Evolutionary conservation across 1,140 invertebrate species (phyloP), one percentile per base, ranked within the genome.

Genomic region (Archegozetes longisetosus): DNA sequence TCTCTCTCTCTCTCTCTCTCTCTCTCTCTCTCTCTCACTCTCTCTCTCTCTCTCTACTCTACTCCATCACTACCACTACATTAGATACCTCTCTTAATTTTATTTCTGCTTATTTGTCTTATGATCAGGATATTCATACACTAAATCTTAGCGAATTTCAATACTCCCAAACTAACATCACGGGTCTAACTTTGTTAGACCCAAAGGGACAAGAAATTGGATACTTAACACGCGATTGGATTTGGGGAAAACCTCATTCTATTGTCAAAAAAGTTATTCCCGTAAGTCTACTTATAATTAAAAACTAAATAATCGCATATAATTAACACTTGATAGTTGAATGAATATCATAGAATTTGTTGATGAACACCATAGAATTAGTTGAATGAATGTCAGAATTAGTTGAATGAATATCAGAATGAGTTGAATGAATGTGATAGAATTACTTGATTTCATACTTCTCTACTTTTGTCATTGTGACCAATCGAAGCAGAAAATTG

Each of bases 121-220:
- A 9, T 40, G 6, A 40, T 40, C 32, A 65, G 63, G 64, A 65
- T 53, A 13, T 65, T 4, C 60, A 64, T 26, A 59, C 56, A 2
- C 46, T 65, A 3, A 63, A 65, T 53, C n/a, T 65, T 48, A 56
- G 60, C 12, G 63, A 64, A 47, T 67, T 67, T 53, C 55, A 63
- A 28, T 61, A 65, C 47, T 61, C 53, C 0, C 29, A 61, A 46
- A 56, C 66, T 2, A 67, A 67, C 32, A 67, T 67, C 26, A 61
- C 66, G 2, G 65, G 60, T 22, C 64, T 65, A 28, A 58, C 62
- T 3, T 52, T 67, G 13, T 57, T 66, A 17, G 53, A 63, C 20
- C 27, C 72, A 84, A 84, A 1, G 80, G 83, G 55, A 79, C 79
- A 58, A 1, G 2, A 20, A 55, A 54, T 20, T n/a, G 20, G 24